Evolutionary conservation across 2,888 invertebrate genomes (phyloP).

Genomic region (Nebria brevicollis): DNA sequence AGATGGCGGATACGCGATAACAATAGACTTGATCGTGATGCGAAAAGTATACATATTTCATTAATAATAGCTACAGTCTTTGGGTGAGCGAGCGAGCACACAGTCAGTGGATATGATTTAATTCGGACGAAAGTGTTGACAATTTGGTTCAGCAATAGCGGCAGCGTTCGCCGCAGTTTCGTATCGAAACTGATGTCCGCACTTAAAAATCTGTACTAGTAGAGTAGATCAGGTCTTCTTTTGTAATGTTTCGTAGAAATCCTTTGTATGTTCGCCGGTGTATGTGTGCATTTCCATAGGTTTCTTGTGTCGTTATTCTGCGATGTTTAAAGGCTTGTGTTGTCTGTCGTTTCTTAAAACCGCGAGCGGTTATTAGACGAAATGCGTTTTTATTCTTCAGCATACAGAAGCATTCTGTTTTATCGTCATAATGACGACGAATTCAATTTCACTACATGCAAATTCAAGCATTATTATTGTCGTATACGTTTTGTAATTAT

Average conservation of each 20-base stretch:
- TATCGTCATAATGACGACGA: neutral
- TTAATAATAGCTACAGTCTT: slow-evolving; percentile 43
- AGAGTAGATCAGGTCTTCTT: slow-evolving; percentile 44
- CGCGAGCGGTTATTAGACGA: slow-evolving; percentile 35
- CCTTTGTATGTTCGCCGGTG: slow-evolving; percentile 31
- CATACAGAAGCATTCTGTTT: no score
- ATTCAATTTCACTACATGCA: slow-evolving; percentile 11
- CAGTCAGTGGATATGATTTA: slow-evolving; percentile 32
- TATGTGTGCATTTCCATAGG: neutral
- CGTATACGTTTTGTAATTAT: no score
- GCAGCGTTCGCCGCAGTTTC: neutral
- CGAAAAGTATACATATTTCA: slow-evolving; percentile 46
- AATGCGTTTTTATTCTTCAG: slow-evolving; percentile 26
- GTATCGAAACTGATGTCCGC: slow-evolving; percentile 39
- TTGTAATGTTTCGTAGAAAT: slow-evolving; percentile 39
- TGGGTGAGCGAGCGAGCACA: slow-evolving; percentile 8
- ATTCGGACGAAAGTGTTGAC: slow-evolving; percentile 41
- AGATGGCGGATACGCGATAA: slow-evolving; percentile 4
- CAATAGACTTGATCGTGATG: slow-evolving; percentile 32
- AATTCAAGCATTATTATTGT: neutral
- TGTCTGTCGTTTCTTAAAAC: slow-evolving; percentile 35
- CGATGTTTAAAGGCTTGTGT: slow-evolving; percentile 39
- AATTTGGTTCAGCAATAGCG: neutral
- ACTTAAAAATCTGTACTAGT: slow-evolving; percentile 44
- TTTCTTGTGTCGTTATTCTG: slow-evolving; percentile 43